A percentile compares a stretch with the other conserved stretches of the same genome.
phyloP scores from a whole-genome alignment of 2,113 vertebrate species.

The Mellivora capensis region DNA sequence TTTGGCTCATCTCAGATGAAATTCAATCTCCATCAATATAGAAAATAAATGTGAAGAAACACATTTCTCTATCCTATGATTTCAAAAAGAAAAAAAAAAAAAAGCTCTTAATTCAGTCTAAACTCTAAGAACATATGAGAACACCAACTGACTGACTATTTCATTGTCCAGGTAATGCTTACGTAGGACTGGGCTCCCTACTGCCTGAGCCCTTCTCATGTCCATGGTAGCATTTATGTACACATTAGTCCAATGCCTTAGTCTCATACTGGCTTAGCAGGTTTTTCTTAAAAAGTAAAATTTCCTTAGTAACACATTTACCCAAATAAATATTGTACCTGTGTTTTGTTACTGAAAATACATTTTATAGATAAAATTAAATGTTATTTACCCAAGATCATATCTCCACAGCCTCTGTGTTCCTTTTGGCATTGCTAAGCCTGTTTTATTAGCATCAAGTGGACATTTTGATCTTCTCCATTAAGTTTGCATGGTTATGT shows the following conservation, averaged over 20 bases:
- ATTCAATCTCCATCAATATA: not conserved
- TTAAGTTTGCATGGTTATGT: not conserved
- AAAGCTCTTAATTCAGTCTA: not conserved
- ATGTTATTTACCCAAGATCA: not conserved
- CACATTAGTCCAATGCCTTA: not conserved
- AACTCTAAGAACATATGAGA: not conserved
- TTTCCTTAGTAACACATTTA: not conserved
- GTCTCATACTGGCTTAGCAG: not conserved
- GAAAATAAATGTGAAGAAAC: constrained; percentile 32
- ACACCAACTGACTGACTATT: not conserved
- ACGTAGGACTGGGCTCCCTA: not conserved
- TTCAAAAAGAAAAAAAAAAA: constrained; percentile 26
- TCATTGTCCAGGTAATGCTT: not conserved
- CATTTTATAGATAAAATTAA: not conserved
- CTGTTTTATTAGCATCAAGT: not conserved
- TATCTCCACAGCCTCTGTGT: not conserved
- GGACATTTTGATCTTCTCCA: not conserved
- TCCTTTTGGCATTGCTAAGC: not conserved
- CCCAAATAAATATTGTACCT: not conserved
- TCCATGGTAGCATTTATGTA: fast-evolving
- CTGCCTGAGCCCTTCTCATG: fast-evolving
- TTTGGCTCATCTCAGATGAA: constrained; percentile 40
- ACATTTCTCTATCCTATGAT: constrained; percentile 1
- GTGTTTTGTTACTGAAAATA: not conserved
- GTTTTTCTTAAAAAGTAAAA: not conserved